Evolutionary conservation across 2,888 invertebrate genomes (phyloP).

Genomic region (Troides oblongomaculatus): DNA sequence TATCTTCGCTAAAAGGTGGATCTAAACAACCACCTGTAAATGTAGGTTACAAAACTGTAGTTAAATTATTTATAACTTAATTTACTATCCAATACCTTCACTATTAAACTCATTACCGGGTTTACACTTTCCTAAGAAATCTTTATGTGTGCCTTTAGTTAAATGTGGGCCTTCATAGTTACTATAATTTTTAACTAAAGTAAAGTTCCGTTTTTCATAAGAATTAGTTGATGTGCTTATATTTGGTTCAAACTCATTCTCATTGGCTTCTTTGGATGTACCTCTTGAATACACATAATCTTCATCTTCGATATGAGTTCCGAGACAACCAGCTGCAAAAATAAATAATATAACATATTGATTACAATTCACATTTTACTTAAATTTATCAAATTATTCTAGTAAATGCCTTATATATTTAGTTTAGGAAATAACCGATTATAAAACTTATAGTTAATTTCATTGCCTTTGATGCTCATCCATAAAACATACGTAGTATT

Average conservation of each 20-base stretch:
- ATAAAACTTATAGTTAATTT: too few species aligned
- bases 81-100: neutral
- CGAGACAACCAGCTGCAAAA: constrained; percentile 54
- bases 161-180: constrained; percentile 30
- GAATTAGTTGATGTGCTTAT: constrained; percentile 18
- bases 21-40: constrained; percentile 67
- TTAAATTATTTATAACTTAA: neutral
- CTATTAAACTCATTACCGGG: constrained; percentile 49
- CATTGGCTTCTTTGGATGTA: constrained; percentile 31
- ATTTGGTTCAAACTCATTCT: constrained; percentile 35
- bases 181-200: constrained; percentile 41
- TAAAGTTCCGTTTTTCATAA: constrained; percentile 33
- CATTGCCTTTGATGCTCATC: too few species aligned
- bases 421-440: too few species aligned
- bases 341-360: neutral
- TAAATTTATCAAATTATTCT: too few species aligned
- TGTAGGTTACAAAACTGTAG: constrained; percentile 18
- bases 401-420: too few species aligned
- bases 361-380: neutral
- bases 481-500: too few species aligned
- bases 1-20: constrained; percentile 67
- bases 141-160: constrained; percentile 39
- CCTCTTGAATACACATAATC: constrained; percentile 44
- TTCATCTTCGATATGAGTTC: constrained; percentile 50
- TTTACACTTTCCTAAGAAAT: constrained; percentile 65